phyloP scores from a whole-genome alignment of 2,888 invertebrate genomes.

The Buathra laborator region DNA sequence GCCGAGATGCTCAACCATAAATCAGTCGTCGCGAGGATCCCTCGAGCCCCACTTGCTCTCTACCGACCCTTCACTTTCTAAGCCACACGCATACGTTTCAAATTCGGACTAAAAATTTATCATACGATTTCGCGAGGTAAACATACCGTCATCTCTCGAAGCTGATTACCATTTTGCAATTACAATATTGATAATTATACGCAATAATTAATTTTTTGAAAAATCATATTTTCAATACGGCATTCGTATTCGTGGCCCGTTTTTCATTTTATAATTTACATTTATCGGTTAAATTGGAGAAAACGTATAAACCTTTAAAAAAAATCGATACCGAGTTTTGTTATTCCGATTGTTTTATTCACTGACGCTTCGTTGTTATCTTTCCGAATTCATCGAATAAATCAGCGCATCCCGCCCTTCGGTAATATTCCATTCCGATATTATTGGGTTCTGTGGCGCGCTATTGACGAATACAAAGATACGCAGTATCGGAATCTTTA shows the following conservation, averaged over 20 bases:
- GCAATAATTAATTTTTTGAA: no score
- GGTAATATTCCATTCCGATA: constrained; percentile 15
- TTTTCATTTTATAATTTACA: no score
- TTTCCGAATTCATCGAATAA: constrained; percentile 20
- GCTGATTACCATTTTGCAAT: neutral
- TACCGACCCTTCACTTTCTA: constrained; percentile 18
- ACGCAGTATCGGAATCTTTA: neutral
- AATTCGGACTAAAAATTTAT: constrained; percentile 15
- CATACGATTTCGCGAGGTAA: constrained; percentile 20
- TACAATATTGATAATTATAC: no score
- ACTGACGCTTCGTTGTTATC: constrained; percentile 1
- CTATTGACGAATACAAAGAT: neutral
- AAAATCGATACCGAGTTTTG: neutral
- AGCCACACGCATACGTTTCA: constrained; percentile 18
- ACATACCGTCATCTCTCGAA: neutral
- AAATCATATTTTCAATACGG: no score
- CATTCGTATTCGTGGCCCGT: no score
- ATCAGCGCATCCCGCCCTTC: neutral
- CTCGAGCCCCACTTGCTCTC: constrained; percentile 38
- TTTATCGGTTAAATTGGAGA: no score
- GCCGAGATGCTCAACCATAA: constrained; percentile 70
- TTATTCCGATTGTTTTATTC: neutral
- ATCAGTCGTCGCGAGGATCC: constrained; percentile 69
- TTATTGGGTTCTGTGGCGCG: neutral
- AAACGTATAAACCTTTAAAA: no score